Conservation (phyloP, 2,797 vertebrate genomes). For the Corythornis leucogaster region DNA sequence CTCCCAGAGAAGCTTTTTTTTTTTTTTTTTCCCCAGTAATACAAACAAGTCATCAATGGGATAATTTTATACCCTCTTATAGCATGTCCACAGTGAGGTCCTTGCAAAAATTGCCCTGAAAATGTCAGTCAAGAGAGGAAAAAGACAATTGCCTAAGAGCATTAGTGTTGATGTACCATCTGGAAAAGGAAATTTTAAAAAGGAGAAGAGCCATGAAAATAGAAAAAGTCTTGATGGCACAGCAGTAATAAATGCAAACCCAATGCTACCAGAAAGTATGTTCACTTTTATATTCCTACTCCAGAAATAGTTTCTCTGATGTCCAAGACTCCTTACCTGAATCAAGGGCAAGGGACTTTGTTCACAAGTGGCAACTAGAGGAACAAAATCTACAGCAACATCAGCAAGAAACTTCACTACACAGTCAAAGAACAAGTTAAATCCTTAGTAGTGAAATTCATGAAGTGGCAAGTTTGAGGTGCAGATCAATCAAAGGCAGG, state of each 20-base stretch:
- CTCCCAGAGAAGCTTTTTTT: not conserved
- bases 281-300: not conserved
- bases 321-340: not conserved
- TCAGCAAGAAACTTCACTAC: slow-evolving; percentile 37
- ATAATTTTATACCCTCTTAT: not conserved
- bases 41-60: not conserved
- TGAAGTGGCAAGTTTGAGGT: slow-evolving; percentile 29
- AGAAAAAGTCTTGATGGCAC: not conserved
- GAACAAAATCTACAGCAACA: not conserved
- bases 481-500: slow-evolving; percentile 39
- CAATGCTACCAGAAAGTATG: not conserved
- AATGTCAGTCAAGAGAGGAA: not conserved
- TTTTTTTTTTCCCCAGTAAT: not conserved
- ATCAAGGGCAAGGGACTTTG: not conserved
- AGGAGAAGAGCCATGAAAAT: not conserved
- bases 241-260: not conserved
- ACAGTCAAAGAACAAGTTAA: slow-evolving; percentile 18
- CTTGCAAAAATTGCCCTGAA: not conserved
- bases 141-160: not conserved
- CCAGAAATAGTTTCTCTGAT: not conserved
- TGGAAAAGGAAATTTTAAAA: not conserved
- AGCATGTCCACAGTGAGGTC: not conserved
- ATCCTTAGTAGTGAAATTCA: slow-evolving; percentile 32
- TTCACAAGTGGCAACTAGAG: not conserved
- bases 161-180: not conserved